Evolutionary conservation across 1,140 invertebrate species (phyloP).

Genomic region (Vollenhovia emeryi): DNA sequence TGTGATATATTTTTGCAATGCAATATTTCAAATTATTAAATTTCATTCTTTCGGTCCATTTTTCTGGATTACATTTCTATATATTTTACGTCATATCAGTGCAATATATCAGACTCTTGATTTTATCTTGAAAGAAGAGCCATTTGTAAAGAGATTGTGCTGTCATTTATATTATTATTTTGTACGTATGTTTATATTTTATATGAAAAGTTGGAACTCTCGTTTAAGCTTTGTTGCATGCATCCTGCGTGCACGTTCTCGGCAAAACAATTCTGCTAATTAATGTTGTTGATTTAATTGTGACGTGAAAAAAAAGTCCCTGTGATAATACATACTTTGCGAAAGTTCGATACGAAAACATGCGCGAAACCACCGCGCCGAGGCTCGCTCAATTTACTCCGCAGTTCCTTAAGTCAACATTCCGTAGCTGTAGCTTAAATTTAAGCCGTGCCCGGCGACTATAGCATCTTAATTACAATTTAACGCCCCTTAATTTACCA

Average conservation of each 20-base stretch:
- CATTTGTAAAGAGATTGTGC: neutral
- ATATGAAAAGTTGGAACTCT: neutral
- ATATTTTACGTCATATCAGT: neutral
- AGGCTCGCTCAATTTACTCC: constrained; percentile 32
- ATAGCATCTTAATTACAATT: constrained; percentile 56
- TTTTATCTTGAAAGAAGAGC: neutral
- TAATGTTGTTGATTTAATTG: neutral
- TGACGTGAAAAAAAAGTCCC: constrained; percentile 14
- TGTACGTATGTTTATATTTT: neutral
- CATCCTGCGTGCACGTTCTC: neutral
- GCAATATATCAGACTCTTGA: neutral
- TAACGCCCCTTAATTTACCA: constrained; percentile 50
- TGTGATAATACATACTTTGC: neutral
- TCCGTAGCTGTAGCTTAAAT: constrained; percentile 18
- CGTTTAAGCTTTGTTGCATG: neutral
- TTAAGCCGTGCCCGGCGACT: constrained; percentile 42
- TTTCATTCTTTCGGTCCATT: neutral
- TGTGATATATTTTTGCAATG: neutral
- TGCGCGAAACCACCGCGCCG: constrained; percentile 15
- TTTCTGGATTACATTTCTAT: neutral
- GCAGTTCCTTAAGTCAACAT: constrained; percentile 53
- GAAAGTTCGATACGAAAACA: neutral
- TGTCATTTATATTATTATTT: neutral
- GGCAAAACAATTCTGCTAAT: neutral
- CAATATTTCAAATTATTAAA: constrained; percentile 1